Percentiles rank a stretch among this genome's conserved stretches.
Evolutionary conservation across 2,113 vertebrate genomes (phyloP).

Genomic region (Grus americana): DNA sequence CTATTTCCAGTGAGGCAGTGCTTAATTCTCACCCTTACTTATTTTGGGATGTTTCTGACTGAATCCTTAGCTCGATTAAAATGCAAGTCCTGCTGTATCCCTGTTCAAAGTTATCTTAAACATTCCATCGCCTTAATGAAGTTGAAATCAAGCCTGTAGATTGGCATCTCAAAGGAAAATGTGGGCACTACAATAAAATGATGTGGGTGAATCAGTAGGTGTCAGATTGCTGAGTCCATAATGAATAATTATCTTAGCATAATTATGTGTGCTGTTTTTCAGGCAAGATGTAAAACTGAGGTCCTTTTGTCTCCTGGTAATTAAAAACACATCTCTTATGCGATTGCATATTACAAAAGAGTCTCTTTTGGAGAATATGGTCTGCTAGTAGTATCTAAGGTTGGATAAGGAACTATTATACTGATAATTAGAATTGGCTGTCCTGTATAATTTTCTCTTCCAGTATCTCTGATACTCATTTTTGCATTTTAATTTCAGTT

Average conservation of each 20-base stretch:
- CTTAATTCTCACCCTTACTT: not conserved
- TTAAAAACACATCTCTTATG: conserved; percentile 13
- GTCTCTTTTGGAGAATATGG: not conserved
- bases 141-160: conserved; percentile 8
- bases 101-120: not conserved
- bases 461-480: not conserved
- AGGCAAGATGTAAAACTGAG: conserved; percentile 30
- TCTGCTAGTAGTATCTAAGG: not conserved
- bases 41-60: conserved; percentile 22
- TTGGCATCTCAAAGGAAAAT: conserved; percentile 53
- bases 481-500: conserved; percentile 10
- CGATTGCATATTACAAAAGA: not conserved
- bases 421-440: not conserved
- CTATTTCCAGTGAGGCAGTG: not conserved
- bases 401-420: not conserved
- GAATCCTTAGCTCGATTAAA: conserved; percentile 1
- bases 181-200: conserved; percentile 48
- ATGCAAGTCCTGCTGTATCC: not conserved
- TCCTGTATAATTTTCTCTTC: not conserved
- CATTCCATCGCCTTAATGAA: conserved; percentile 12
- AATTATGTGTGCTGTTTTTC: conserved; percentile 34
- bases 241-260: conserved; percentile 50
- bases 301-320: conserved; percentile 16
- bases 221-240: conserved; percentile 50
- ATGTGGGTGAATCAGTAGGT: conserved; percentile 53